A percentile compares a stretch with the other conserved stretches of the same genome.
These are phyloP conservation scores for Eurosta solidaginis DNA, from an alignment of 1,140 invertebrate species.

Conservation along the genomic window DNA sequence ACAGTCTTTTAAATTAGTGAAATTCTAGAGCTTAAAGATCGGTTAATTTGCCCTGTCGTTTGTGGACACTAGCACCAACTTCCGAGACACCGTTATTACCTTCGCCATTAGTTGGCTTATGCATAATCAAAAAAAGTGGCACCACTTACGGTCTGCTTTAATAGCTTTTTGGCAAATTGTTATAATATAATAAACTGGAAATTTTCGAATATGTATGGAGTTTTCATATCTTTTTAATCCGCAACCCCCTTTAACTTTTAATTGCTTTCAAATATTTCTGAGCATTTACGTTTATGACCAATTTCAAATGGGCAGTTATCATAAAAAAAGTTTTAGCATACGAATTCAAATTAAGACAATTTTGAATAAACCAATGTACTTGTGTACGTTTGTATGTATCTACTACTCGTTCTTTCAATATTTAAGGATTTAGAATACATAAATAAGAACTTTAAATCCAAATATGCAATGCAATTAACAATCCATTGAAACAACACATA, in stretches of 20 bases:
- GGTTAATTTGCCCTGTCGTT: too few relatives aligned
- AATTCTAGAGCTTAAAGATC: too few relatives aligned
- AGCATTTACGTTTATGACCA: slow-evolving; percentile 13
- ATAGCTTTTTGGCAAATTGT: not conserved
- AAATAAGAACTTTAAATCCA: not conserved
- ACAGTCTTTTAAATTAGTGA: too few relatives aligned
- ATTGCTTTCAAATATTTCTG: slow-evolving; percentile 22
- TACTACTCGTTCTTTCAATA: not conserved
- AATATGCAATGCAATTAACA: slow-evolving; percentile 12
- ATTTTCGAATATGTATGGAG: not conserved
- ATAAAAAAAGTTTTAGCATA: not conserved
- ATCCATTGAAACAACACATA: too few relatives aligned
- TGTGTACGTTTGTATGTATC: not conserved
- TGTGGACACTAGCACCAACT: too few relatives aligned
- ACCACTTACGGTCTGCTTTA: too few relatives aligned
- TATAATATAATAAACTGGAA: not conserved
- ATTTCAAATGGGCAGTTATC: not conserved
- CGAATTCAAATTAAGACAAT: not conserved
- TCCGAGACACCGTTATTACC: too few relatives aligned
- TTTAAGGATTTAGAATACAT: not conserved
- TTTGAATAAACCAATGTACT: not conserved
- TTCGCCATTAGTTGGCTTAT: too few relatives aligned
- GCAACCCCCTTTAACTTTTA: slow-evolving; percentile 14
- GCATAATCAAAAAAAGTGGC: too few relatives aligned
- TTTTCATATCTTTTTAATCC: slow-evolving; percentile 13